A percentile compares a stretch with the other conserved stretches of the same genome.
Conservation (phyloP, 2,888 invertebrate genomes). For the Achlya flavicornis region DNA sequence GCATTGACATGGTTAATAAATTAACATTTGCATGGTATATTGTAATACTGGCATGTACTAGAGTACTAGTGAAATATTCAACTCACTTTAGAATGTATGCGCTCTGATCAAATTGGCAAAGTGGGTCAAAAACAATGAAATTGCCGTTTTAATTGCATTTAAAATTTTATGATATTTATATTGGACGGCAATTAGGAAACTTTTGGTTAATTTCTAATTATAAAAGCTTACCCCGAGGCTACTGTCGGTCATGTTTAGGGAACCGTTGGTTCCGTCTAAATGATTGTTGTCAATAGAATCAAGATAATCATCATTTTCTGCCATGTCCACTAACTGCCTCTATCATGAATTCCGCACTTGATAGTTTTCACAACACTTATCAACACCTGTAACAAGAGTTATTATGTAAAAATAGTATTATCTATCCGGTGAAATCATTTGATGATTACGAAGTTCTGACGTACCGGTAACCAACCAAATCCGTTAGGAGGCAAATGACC, state of each 20-base stretch:
- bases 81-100: too few species aligned
- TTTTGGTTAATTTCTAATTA: not conserved
- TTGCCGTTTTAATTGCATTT: too few species aligned
- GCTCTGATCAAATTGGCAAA: too few species aligned
- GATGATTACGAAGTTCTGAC: slow-evolving; percentile 58
- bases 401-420: slow-evolving; percentile 25
- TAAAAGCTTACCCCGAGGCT: slow-evolving; percentile 73
- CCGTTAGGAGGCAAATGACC: slow-evolving; percentile 51
- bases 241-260: slow-evolving; percentile 79
- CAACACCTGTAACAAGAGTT: slow-evolving; percentile 47
- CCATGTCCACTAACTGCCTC: slow-evolving; percentile 66
- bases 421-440: slow-evolving; percentile 31
- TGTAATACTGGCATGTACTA: too few species aligned
- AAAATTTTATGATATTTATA: too few species aligned
- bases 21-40: too few species aligned
- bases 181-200: not conserved
- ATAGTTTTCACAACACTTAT: slow-evolving; percentile 44
- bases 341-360: slow-evolving; percentile 57
- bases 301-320: slow-evolving; percentile 81
- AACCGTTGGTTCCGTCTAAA: slow-evolving; percentile 86
- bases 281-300: slow-evolving; percentile 81
- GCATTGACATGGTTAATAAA: too few species aligned
- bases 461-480: slow-evolving; percentile 84
- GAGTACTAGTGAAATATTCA: too few species aligned
- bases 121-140: too few species aligned